phyloP scores from a whole-genome alignment of 2,113 vertebrate genomes.

The Oxyruncus cristatus region DNA sequence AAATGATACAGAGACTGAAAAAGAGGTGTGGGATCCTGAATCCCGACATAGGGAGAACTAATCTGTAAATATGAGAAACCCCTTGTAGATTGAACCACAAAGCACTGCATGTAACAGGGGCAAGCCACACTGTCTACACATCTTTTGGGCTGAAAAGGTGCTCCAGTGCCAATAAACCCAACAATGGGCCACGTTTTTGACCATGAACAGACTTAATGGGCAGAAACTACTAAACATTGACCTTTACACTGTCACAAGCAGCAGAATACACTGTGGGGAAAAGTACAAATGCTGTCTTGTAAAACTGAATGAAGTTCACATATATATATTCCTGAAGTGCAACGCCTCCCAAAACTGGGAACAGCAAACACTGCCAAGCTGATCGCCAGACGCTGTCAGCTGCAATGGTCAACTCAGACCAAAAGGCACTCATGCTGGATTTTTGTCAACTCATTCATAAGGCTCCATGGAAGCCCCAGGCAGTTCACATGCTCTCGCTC shows the following conservation, averaged over 20 bases:
- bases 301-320: neutral
- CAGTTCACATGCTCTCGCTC: neutral
- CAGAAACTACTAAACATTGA: neutral
- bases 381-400: neutral
- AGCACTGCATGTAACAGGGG: fast-evolving
- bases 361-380: neutral
- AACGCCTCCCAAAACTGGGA: neutral
- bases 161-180: neutral
- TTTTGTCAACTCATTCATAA: neutral
- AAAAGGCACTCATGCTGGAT: neutral
- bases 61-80: neutral
- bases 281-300: neutral
- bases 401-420: neutral
- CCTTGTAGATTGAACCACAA: neutral
- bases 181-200: neutral
- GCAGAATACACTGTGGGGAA: neutral
- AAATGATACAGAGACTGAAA: neutral
- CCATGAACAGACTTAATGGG: neutral
- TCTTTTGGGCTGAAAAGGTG: neutral
- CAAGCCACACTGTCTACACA: neutral
- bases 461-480: neutral
- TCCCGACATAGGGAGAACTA: neutral
- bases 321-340: neutral
- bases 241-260: neutral
- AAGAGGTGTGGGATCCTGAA: neutral